Evolutionary conservation across 2,113 vertebrate genomes (phyloP), one percentile per base, ranked within the genome.

Genomic region (Peromyscus maniculatus): DNA sequence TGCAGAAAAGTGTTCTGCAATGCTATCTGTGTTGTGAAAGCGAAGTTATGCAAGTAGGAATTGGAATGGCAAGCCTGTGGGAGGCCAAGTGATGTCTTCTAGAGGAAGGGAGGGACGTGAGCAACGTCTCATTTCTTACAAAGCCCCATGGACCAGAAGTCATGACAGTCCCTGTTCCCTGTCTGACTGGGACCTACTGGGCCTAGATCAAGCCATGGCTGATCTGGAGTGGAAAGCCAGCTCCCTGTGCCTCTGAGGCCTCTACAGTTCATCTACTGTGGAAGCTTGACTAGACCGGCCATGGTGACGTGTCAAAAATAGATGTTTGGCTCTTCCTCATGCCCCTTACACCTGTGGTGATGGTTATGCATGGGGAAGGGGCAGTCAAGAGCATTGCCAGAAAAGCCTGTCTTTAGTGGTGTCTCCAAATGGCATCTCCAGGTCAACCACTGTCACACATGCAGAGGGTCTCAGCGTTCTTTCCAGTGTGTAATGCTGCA

Each of bases 61-160:
- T 72, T 36, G 24, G 59, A 33, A 8, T 3, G 16, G 7, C 0
- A 0, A 6, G 1, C 0, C 0, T 46, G 78, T 26, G 49, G 33
- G 5, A 43, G 74, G 49, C 28, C 24, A 8, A 31, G n/a, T 6
- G 9, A 36, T 31, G 26, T 26, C 28, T 9, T 28, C 21, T 6
- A 1, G 15, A 10, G 7, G 24, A 26, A 17, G 69, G 16, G 15
- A 11, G 16, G 15, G 12, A 2, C 26, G 9, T n/a, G 69, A 57
- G 33, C 49, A 16, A 52, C 46, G 28, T 55, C 52, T 77, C 7
- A 2, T 16, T n/a, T 67, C 62, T 69, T 16, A 13, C 5, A 17
- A 9, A 59, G 9, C 22, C 67, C 12, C 21, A 3, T 57, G 33
- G 22, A 22, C 46, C 21, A 1, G 9, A 43, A 24, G 31, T 77